A percentile compares a stretch with the other conserved stretches of the same genome.
phyloP scores from a whole-genome alignment of 2,113 vertebrate genomes.

The Neogale vison region DNA sequence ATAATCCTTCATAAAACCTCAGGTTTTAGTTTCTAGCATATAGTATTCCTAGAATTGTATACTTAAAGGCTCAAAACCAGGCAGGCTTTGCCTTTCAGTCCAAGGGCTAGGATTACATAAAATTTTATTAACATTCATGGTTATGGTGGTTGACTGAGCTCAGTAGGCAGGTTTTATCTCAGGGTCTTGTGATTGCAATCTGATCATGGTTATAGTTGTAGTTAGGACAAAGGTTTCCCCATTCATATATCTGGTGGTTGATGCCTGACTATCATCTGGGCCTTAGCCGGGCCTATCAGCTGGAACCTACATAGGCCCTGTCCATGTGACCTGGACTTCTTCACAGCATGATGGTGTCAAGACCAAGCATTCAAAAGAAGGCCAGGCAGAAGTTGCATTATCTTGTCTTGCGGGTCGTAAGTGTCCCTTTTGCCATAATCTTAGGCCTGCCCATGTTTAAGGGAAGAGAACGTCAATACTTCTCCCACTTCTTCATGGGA shows the following conservation, averaged over 20 bases:
- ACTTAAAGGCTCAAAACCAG: background rate
- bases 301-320: background rate
- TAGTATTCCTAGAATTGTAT: background rate
- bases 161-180: background rate
- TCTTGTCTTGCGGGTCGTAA: background rate
- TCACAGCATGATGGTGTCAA: background rate
- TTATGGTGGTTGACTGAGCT: background rate
- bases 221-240: background rate
- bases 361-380: background rate
- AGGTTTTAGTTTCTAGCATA: background rate
- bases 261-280: background rate
- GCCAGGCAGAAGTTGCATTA: background rate
- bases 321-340: background rate
- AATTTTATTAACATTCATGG: background rate
- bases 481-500: background rate
- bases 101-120: background rate
- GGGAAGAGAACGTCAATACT: background rate
- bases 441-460: background rate
- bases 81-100: background rate
- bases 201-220: background rate
- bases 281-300: background rate
- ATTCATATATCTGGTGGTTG: background rate
- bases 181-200: background rate
- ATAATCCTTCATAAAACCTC: background rate
- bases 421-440: background rate